Percentiles rank a stretch among this genome's conserved stretches.
Evolutionary conservation across 2,113 vertebrate genomes (phyloP).

Genomic region (Takifugu bimaculatus): DNA sequence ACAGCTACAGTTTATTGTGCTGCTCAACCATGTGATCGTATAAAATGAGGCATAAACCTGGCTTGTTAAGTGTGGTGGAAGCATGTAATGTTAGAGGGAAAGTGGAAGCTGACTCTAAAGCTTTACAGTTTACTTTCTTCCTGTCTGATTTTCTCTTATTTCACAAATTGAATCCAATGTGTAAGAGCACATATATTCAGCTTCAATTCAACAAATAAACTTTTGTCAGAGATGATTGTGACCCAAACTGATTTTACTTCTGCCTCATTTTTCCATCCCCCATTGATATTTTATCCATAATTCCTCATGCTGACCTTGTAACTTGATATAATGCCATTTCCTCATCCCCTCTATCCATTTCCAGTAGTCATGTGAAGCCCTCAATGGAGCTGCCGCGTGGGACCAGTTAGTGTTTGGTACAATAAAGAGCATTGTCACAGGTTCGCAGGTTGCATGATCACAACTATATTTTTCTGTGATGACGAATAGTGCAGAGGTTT

Average conservation of each 20-base stretch:
- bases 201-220: no score
- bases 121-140: no score
- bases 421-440: conserved; percentile 11
- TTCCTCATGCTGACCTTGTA: conserved; percentile 17
- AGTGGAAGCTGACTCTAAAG: not conserved
- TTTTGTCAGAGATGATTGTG: no score
- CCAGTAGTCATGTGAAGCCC: conserved; percentile 42
- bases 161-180: no score
- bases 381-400: conserved; percentile 35
- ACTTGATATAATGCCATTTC: conserved; percentile 5
- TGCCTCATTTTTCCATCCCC: no score
- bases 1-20: conserved; percentile 7
- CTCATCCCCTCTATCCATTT: conserved; percentile 20
- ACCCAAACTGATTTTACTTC: no score
- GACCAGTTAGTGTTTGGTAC: not conserved
- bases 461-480: not conserved
- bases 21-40: conserved; percentile 22
- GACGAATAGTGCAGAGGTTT: not conserved
- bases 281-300: conserved; percentile 1
- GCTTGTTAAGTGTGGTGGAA: conserved; percentile 9
- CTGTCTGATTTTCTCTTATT: no score
- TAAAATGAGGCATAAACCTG: conserved; percentile 16
- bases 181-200: no score
- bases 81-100: conserved; percentile 7
- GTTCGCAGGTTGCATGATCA: conserved; percentile 3